Evolutionary conservation across 2,888 invertebrate species (phyloP).

Genomic region (Microctonus hyperodae): DNA sequence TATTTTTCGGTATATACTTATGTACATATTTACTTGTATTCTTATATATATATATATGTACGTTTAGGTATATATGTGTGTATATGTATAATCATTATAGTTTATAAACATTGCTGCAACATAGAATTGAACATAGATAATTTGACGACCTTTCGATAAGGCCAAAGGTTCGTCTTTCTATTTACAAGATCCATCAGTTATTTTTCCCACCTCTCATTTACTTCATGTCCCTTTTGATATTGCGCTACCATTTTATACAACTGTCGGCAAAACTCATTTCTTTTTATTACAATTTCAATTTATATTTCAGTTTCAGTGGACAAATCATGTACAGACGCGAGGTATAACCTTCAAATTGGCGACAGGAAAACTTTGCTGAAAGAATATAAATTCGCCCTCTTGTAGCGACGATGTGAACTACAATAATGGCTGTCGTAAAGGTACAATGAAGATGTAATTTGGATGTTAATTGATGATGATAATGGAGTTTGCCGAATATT

Average conservation of each 20-base stretch:
- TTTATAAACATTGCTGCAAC: background rate
- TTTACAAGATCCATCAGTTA: background rate
- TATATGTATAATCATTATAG: background rate
- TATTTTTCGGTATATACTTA: too few species aligned
- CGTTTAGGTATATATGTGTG: background rate
- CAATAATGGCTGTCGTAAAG: too few species aligned
- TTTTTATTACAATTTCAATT: background rate
- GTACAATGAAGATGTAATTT: too few species aligned
- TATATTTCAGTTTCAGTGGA: too few species aligned
- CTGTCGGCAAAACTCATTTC: slow-evolving; percentile 3
- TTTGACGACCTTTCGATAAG: slow-evolving; percentile 17
- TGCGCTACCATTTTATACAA: background rate
- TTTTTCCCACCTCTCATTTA: background rate
- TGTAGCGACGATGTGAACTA: too few species aligned
- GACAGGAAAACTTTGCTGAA: too few species aligned
- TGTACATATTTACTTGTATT: background rate
- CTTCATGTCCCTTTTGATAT: background rate
- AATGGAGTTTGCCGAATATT: too few species aligned
- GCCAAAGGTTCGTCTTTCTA: background rate
- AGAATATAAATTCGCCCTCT: too few species aligned
- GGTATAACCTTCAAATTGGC: too few species aligned
- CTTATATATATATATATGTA: background rate
- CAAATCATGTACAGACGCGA: too few species aligned
- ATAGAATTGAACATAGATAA: background rate
- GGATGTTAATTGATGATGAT: too few species aligned